Conservation (phyloP, 2,888 invertebrate genomes). For the Acanthosepion pharaonis region DNA sequence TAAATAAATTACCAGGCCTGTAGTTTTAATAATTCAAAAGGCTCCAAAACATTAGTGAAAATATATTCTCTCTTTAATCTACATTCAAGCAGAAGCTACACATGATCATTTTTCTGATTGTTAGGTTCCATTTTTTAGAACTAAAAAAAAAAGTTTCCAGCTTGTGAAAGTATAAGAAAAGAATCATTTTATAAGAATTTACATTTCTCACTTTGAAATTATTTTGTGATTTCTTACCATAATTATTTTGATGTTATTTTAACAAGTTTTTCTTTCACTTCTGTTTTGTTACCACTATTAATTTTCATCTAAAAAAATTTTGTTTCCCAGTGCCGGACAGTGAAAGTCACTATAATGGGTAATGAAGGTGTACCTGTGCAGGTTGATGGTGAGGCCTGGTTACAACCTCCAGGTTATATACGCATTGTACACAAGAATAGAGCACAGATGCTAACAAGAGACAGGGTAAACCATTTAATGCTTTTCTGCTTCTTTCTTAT, state of each 20-base stretch:
- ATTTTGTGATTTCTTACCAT: neutral
- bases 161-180: no score
- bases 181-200: no score
- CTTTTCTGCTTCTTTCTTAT: neutral
- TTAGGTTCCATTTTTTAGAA: no score
- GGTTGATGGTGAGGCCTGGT: constrained; percentile 98
- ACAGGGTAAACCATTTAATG: constrained; percentile 78
- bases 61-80: no score
- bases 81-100: no score
- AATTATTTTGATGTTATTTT: neutral
- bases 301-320: neutral
- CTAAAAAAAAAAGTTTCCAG: no score
- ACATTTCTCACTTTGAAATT: no score
- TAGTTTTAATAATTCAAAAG: no score
- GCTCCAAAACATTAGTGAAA: no score
- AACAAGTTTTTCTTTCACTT: neutral
- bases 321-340: constrained; percentile 83
- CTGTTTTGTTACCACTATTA: neutral
- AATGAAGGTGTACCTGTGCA: constrained; percentile 90
- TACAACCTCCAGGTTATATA: constrained; percentile 96
- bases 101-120: no score
- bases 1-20: no score
- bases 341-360: constrained; percentile 96
- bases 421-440: constrained; percentile 96
- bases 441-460: constrained; percentile 95